Evolutionary conservation across 2,888 invertebrate species (phyloP).

Genomic region (Heterodera filipjevi): DNA sequence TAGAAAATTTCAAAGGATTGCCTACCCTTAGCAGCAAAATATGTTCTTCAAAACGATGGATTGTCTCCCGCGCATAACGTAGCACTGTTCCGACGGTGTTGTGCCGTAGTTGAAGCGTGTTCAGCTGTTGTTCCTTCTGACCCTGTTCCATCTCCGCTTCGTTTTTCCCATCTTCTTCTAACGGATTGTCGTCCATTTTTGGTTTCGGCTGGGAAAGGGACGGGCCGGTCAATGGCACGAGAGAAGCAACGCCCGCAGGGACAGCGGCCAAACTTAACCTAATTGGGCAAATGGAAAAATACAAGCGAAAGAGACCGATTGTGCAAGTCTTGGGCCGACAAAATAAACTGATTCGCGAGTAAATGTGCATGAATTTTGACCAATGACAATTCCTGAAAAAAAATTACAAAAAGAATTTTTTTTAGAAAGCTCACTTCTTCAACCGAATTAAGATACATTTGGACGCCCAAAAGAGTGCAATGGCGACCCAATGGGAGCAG

Average conservation of each 20-base stretch:
- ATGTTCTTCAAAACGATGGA: slow-evolving; percentile 32
- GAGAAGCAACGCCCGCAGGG: background rate
- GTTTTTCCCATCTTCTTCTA: background rate
- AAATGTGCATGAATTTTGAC: slow-evolving; percentile 39
- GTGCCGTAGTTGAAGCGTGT: slow-evolving; percentile 29
- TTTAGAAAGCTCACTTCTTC: background rate
- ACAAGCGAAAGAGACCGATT: background rate
- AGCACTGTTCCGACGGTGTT: slow-evolving; percentile 29
- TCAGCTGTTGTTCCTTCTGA: background rate
- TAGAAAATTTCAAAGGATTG: no score
- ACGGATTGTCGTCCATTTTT: background rate
- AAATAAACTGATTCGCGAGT: slow-evolving; percentile 38
- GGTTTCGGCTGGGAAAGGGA: background rate
- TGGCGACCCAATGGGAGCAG: slow-evolving; percentile 36
- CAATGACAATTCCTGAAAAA: slow-evolving; percentile 18
- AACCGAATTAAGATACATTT: slow-evolving; percentile 32
- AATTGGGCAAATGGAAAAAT: background rate
- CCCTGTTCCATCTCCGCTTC: background rate
- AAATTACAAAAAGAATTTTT: background rate
- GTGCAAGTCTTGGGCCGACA: slow-evolving; percentile 9
- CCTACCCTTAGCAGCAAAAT: slow-evolving; percentile 24
- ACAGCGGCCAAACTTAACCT: background rate
- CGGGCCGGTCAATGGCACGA: background rate
- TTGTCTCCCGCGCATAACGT: slow-evolving; percentile 30
- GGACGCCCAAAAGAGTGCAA: slow-evolving; percentile 38